phyloP scores from a whole-genome alignment of 2,888 invertebrate species.

The Drosophila atripex region DNA sequence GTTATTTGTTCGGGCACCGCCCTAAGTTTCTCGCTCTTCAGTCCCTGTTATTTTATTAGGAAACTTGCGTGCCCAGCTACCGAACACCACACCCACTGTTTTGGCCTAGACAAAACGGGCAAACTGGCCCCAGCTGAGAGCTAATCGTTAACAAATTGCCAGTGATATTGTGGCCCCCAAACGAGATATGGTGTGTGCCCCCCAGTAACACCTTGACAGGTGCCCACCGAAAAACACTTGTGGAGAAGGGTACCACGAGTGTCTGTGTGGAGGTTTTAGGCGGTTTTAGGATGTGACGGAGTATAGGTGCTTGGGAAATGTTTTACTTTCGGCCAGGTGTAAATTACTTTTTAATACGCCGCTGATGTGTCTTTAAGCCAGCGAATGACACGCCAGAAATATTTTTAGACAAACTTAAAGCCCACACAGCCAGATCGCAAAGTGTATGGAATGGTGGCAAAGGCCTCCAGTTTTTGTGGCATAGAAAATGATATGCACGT shows the following conservation, averaged over 20 bases:
- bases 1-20: constrained; percentile 23
- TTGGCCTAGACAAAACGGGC: constrained; percentile 27
- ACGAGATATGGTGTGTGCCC: constrained; percentile 46
- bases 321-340: constrained; percentile 64
- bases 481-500: constrained; percentile 52
- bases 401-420: constrained; percentile 37
- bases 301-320: constrained; percentile 57
- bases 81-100: constrained; percentile 17
- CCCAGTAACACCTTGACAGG: constrained; percentile 40
- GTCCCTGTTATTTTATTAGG: constrained; percentile 16
- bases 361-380: constrained; percentile 51
- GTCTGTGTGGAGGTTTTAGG: neutral
- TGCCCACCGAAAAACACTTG: constrained; percentile 40
- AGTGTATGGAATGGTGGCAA: constrained; percentile 1
- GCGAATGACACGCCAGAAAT: constrained; percentile 48
- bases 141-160: constrained; percentile 77
- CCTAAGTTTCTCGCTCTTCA: constrained; percentile 1
- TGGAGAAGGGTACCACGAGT: neutral
- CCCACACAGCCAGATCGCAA: constrained; percentile 11
- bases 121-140: constrained; percentile 43
- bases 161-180: constrained; percentile 61
- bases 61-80: constrained; percentile 27
- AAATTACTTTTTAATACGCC: constrained; percentile 73
- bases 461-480: constrained; percentile 25
- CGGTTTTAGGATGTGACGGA: neutral